Evolutionary conservation across 2,888 invertebrate species (phyloP).

Genomic region (Pecten maximus): DNA sequence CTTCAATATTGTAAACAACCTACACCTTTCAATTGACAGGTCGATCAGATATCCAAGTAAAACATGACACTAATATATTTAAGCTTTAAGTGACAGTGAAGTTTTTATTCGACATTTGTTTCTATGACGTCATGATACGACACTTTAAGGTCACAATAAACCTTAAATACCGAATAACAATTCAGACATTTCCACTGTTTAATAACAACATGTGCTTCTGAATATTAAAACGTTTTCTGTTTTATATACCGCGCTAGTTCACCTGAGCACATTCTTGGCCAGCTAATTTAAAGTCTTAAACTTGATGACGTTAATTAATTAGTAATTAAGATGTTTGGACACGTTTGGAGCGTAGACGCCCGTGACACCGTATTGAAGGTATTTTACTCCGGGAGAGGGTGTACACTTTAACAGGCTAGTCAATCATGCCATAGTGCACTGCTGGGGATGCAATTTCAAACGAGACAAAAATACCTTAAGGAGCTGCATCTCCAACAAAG

Average conservation of each 20-base stretch:
- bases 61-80: too few species aligned
- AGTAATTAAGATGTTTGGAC: not conserved
- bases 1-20: not conserved
- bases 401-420: not conserved
- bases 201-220: not conserved
- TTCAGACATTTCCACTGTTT: not conserved
- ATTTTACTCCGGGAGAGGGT: slow-evolving; percentile 1
- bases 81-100: not conserved
- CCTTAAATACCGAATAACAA: not conserved
- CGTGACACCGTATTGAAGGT: not conserved
- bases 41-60: not conserved
- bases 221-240: not conserved
- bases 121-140: not conserved
- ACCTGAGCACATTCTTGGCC: not conserved
- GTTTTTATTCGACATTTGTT: not conserved
- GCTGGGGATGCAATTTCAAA: not conserved
- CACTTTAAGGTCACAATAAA: not conserved
- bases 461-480: too few species aligned
- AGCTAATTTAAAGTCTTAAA: not conserved
- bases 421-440: not conserved
- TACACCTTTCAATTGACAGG: not conserved
- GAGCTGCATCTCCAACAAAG: too few species aligned
- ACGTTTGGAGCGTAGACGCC: not conserved
- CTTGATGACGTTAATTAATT: not conserved
- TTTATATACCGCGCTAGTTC: not conserved